Evolutionary conservation across 2,797 vertebrate genomes (phyloP), one percentile per base, ranked within the genome.

Genomic region (Sebastes alutus): DNA sequence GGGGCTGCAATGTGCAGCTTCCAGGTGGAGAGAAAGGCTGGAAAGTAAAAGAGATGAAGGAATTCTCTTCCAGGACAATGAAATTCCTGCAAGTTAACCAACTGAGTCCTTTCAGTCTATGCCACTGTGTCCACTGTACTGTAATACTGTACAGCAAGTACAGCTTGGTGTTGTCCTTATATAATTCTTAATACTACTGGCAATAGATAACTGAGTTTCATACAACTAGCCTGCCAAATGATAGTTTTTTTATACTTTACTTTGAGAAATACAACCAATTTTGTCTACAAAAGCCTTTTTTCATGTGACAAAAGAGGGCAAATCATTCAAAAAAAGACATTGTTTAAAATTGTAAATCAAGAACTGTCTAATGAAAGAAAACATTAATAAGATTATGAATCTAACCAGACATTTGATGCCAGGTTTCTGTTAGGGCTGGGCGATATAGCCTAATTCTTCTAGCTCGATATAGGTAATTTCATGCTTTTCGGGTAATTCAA

Each of bases 11-110:
- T 59, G 66, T 63, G 74, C 25, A 22, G 74, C 54, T 75, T 81
- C 55, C 11, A 80, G 64, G 72, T 63, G 67, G 61, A 75, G 35
- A 87, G 56, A 58, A 86, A 86, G 30, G 30, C 64, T 66, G 33
- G 71, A 59, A 75, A 83, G 81, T 59, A 46, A 70, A 66, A 14
- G 52, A 75, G 56, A 75, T 38, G 10, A 35, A 54, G 55, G 20
- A 23, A 29, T 69, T 65, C 61, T 69, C 46, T 77, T 67, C 4
- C 35, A 71, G 79, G 55, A 46, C 32, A 67, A 42, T 75, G 65
- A 71, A 63, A 52, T 69, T 66, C 42, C 64, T 75, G 22, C 65
- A 68, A 11, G 16, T 33, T 33, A 75, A 42, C 29, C 7, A 16
- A 70, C 18, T 2, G 38, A 65, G 30, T 22, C 22, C 23, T 80